These are phyloP conservation scores for Elysia chlorotica DNA, from an alignment of 1,140 invertebrate genomes.

Conservation along the genomic window DNA sequence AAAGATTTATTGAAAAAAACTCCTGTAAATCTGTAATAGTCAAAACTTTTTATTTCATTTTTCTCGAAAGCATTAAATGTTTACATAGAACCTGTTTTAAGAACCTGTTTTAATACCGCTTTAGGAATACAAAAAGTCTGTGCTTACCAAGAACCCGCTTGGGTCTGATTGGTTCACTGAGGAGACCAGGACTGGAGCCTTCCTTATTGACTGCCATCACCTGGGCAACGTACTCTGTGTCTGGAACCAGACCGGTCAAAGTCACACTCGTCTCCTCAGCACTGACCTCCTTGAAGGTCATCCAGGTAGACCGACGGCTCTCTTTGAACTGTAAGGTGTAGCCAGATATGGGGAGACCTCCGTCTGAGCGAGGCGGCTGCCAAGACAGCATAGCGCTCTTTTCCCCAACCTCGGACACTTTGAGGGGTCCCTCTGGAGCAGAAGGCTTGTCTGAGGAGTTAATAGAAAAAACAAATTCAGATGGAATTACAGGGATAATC, in stretches of 20 bases:
- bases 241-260: constrained; percentile 89
- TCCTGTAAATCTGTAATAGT: too few relatives aligned
- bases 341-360: constrained; percentile 89
- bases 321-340: constrained; percentile 87
- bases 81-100: not conserved
- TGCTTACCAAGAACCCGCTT: constrained; percentile 40
- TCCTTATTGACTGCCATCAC: constrained; percentile 88
- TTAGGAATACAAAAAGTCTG: too few relatives aligned
- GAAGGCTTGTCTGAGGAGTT: too few relatives aligned
- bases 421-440: constrained; percentile 63
- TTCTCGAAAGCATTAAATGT: too few relatives aligned
- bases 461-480: too few relatives aligned
- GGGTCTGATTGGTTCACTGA: constrained; percentile 39
- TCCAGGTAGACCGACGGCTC: constrained; percentile 73
- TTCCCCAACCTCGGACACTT: constrained; percentile 89
- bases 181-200: constrained; percentile 38
- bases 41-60: too few relatives aligned
- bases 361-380: constrained; percentile 97
- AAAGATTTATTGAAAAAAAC: not conserved
- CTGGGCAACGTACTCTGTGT: constrained; percentile 91
- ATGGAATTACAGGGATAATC: too few relatives aligned
- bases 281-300: constrained; percentile 55
- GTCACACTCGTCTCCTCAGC: constrained; percentile 68
- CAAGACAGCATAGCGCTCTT: constrained; percentile 92
- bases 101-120: not conserved